Base-by-base conservation (phyloP, 2,797 vertebrate genomes). In the Scyliorhinus canicula region DNA sequence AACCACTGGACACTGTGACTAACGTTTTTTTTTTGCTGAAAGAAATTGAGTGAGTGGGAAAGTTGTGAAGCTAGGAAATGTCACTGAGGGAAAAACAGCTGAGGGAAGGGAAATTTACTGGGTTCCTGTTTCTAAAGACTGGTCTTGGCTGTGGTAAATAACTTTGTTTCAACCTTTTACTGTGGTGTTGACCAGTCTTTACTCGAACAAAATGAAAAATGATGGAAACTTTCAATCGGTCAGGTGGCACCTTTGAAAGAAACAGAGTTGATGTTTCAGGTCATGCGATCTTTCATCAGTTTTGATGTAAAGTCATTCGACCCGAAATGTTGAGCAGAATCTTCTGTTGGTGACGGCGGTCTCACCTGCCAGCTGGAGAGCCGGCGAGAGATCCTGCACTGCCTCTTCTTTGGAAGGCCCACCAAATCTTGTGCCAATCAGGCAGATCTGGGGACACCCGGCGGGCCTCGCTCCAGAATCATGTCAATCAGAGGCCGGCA, bases 91-190 rank as follows among this genome's bases (percentile, higher is more conserved):
- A 90, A 90, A 88, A 60, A 90, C 86, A 90, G 52, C 14, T 63
- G 86, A 90, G 16, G 35, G 52, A 60, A 55, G 86, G 79, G 86
- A 90, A 60, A 90, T 60, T 90, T 90, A 60, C 86, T n/a, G 55
- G 35, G 52, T 90, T 90, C 86, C 86, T 90, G 52, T 63, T 90
- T 90, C 86, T 90, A 57, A 60, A 60, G 55, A 90, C 19, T 35
- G 55, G 52, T 40, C 55, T n/a, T 5, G 0, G 21, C 55, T 90
- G 86, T 60, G 55, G 86, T 90, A 40, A 57, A 40, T 40, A 60
- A 90, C 86, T 47, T 82, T 44, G 40, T 47, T 82, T 82, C 79
- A 82, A 47, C 79, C 86, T 24, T 90, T n/a, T 21, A 8, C 55
- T 63, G 55, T 90, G 86, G 14, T 90, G 55, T 47, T 47, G 79